Evolutionary conservation across 1,140 invertebrate genomes (phyloP), one percentile per base, ranked within the genome.

Genomic region (Stenopsyche tienmushanensis): DNA sequence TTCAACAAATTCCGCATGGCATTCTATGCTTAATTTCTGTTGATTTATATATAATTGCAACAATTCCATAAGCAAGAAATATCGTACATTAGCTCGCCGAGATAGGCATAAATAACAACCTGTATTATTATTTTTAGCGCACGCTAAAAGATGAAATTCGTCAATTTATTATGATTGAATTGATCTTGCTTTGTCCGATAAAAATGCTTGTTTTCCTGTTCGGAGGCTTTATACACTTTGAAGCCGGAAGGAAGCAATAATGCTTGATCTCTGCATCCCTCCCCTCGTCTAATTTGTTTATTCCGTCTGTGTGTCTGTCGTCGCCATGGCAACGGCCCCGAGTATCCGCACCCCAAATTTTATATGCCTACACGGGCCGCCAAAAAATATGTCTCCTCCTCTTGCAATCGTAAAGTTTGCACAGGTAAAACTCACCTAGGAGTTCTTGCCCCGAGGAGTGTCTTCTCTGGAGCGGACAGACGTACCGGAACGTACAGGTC

Each of bases 371-470:
- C 68, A 52, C 65, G 62, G 50, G n/a, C n/a, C 47, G 23, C 53
- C 29, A 66, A 54, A 69, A 70, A 69, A 69, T 69, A 70, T 66
- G 67, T 70, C 67, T 70, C 64, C 64, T 66, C 57, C 39, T 69
- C 64, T 70, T 58, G 60, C 69, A 70, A 67, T 70, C 65, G 69
- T 65, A 70, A 70, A 65, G 64, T 53, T 58, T 44, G 59, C 60
- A 66, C 68, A 70, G 68, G 68, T 70, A 42, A 60, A 57, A 54
- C 15, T 57, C 54, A 21, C 24, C 54, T 25, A 21, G 25, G 25
- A 29, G 44, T 18, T 47, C 44, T 18, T 54, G 9, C 52, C 10
- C 52, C 9, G 47, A 10, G 47, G n/a, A 13, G 18, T 21, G 17
- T 49, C 23, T 20, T 49, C 45, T 21, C 45, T 1, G 15, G 3